Conservation (phyloP, 2,888 invertebrate genomes). For the Camptogramma bilineatum region DNA sequence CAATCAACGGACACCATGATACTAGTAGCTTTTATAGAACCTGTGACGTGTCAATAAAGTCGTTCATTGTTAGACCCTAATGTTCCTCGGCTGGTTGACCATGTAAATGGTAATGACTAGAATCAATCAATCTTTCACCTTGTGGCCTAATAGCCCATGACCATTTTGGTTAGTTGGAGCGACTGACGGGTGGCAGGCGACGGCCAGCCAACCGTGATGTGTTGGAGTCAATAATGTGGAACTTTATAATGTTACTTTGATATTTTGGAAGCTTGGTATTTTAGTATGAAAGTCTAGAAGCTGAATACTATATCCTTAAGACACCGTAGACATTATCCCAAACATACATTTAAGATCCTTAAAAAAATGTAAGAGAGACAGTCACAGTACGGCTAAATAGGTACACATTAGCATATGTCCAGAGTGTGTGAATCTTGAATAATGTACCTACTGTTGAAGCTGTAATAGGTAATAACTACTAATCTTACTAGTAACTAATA, state of each 20-base stretch:
- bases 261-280: not conserved
- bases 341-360: no score
- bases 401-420: no score
- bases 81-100: slow-evolving; percentile 44
- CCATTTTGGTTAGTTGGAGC: slow-evolving; percentile 31
- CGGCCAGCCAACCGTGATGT: slow-evolving; percentile 25
- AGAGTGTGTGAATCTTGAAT: no score
- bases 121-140: slow-evolving; percentile 52
- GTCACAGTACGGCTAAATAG: no score
- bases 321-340: no score
- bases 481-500: no score
- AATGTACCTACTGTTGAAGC: no score
- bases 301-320: no score
- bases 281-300: not conserved
- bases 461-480: no score
- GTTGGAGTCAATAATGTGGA: slow-evolving; percentile 28
- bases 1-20: no score
- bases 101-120: slow-evolving; percentile 44
- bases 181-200: slow-evolving; percentile 16
- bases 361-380: no score
- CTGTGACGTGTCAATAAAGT: slow-evolving; percentile 12
- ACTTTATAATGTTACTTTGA: slow-evolving; percentile 14
- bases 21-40: not conserved
- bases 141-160: slow-evolving; percentile 31
- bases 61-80: not conserved